Evolutionary conservation across 2,113 vertebrate species (phyloP).

Genomic region (Alligator mississippiensis): DNA sequence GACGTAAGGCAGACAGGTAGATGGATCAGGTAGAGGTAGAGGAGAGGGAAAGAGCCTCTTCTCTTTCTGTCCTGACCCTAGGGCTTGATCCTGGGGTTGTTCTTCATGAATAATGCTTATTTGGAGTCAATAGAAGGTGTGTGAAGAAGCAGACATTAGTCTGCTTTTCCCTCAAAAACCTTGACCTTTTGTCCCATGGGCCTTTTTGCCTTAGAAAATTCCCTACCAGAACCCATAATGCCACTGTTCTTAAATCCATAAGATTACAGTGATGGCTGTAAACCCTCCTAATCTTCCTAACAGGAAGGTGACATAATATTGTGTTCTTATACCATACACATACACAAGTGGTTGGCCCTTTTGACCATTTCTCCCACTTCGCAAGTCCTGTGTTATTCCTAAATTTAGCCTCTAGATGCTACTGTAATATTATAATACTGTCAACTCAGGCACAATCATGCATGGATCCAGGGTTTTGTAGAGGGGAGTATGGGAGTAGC

Average conservation of each 20-base stretch:
- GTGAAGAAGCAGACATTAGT: neutral
- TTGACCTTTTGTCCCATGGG: neutral
- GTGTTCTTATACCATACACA: accelerated
- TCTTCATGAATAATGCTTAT: neutral
- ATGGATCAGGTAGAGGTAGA: neutral
- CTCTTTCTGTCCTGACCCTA: neutral
- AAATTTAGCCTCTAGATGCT: too few species aligned
- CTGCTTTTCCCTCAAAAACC: neutral
- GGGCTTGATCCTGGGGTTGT: neutral
- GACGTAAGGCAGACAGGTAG: neutral
- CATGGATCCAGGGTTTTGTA: too few species aligned
- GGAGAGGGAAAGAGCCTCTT: too few species aligned
- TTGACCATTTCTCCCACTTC: neutral
- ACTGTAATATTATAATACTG: too few species aligned
- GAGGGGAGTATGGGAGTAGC: too few species aligned
- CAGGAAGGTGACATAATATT: neutral
- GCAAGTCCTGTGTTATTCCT: neutral
- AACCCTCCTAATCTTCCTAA: accelerated
- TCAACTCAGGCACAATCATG: too few species aligned
- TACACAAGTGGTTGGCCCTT: accelerated
- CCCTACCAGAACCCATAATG: neutral
- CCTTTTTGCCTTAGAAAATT: neutral
- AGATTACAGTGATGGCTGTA: neutral
- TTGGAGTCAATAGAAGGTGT: neutral
- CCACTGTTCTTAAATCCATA: neutral